These are phyloP conservation scores for Rhogogaster chlorosoma DNA, from an alignment of 2,888 invertebrate genomes.

Conservation along the genomic window DNA sequence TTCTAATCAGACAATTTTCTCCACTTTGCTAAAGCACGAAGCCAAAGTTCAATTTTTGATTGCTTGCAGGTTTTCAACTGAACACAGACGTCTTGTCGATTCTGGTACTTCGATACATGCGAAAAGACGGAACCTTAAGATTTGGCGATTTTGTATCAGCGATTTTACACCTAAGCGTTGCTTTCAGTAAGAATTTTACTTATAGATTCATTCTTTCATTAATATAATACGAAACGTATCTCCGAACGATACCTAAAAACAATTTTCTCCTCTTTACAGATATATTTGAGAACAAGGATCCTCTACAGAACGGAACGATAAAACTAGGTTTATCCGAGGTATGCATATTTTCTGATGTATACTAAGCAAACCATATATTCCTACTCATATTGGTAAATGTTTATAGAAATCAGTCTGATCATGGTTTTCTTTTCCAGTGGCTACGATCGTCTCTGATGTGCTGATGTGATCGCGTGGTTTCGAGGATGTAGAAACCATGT, in stretches of 20 bases:
- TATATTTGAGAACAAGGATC: conserved; percentile 88
- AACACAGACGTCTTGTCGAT: conserved; percentile 91
- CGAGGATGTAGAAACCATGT: conserved; percentile 2
- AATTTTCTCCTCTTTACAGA: conserved; percentile 76
- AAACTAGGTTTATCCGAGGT: conserved; percentile 91
- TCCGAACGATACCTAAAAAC: background rate
- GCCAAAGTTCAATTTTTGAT: background rate
- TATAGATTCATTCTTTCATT: conserved; percentile 3
- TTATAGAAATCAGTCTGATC: conserved; percentile 42
- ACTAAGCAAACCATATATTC: conserved; percentile 45
- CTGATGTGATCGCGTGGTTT: conserved; percentile 73
- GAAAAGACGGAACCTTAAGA: conserved; percentile 94
- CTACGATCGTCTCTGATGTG: conserved; percentile 87
- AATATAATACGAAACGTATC: background rate
- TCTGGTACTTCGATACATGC: conserved; percentile 92
- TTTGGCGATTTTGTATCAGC: conserved; percentile 96
- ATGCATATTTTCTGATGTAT: conserved; percentile 68
- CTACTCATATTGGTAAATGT: background rate
- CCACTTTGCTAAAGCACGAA: background rate
- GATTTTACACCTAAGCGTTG: conserved; percentile 92
- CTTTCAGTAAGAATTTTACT: conserved; percentile 85
- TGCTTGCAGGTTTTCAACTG: conserved; percentile 85
- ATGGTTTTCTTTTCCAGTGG: conserved; percentile 83
- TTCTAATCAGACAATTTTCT: conserved; percentile 53
- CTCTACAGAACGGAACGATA: conserved; percentile 88